Evolutionary conservation across 2,113 vertebrate genomes (phyloP), one percentile per base, ranked within the genome.

Genomic region (Genyomyrus donnyi): DNA sequence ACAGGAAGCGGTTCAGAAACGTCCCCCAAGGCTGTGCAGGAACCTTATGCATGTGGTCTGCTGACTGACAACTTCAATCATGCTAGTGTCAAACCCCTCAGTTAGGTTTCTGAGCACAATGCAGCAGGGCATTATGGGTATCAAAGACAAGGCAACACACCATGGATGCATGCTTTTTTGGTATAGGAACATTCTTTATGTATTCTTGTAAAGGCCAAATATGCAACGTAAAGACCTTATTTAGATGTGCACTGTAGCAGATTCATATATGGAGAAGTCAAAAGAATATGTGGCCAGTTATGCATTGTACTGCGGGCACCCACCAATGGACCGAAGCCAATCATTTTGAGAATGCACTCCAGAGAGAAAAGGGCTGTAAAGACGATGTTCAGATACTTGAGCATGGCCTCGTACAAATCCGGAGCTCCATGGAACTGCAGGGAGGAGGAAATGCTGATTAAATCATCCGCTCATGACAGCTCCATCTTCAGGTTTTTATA

Each of bases 311-410:
- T 62, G 52, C 35, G 13, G 56, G 21, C 10, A 88, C 97, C 10
- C 93, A 98, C 98, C 96, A 99, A 94, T 27, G 97, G 97, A 80
- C 98, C 98, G 83, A 99, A 99, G 89, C 98, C 98, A 58, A 98
- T 97, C 93, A 99, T 97, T 95, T 99, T 99, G 93, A 99, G 95
- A 92, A 97, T 94, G 58, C 98, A 99, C 89, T 99, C 98, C 95
- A 99, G 93, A 58, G 98, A 98, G 95, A 99, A 99, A 92, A 99
- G 97, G 84, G 96, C 97, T 1, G 98, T 99, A 91, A 99, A 99
- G 90, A 98, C 97, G 9, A 99, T 96, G 92, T 99, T 99, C 90
- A 99, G 96, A 94, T 98, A 97, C 92, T 98, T 99, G 93, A 99
- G 92, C 98, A 98, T 98, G 17, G 95, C 95, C 90, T 99, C 97